These are phyloP conservation scores for Pluvianellus socialis DNA, from an alignment of 2,113 vertebrate genomes.

Conservation along the genomic window DNA sequence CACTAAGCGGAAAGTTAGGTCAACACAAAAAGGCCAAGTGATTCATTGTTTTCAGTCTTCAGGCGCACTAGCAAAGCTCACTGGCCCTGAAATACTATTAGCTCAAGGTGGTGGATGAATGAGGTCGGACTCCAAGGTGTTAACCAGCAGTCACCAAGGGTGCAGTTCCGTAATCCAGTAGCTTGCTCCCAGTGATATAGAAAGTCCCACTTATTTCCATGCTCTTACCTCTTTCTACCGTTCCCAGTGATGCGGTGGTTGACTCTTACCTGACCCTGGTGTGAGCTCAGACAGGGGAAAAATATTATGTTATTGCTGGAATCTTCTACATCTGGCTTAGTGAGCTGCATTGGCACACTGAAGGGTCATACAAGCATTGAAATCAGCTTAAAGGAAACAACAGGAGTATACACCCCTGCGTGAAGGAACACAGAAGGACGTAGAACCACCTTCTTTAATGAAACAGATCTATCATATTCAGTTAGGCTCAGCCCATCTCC, in stretches of 20 bases:
- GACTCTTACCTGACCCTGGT: background rate
- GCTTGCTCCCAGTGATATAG: background rate
- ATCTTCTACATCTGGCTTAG: background rate
- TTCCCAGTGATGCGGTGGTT: background rate
- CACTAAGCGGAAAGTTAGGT: background rate
- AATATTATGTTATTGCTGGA: background rate
- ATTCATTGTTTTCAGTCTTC: background rate
- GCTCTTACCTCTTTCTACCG: background rate
- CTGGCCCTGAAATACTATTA: background rate
- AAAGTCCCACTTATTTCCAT: background rate
- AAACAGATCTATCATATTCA: background rate
- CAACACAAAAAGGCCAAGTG: background rate
- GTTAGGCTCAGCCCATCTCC: background rate
- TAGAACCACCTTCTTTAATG: background rate
- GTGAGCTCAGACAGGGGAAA: background rate
- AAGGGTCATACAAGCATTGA: background rate
- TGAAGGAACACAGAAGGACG: background rate
- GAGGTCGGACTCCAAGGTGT: background rate
- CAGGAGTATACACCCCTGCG: background rate
- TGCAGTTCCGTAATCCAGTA: background rate
- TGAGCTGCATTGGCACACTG: background rate
- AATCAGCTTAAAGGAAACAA: background rate
- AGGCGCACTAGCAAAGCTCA: background rate
- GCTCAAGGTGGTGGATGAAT: background rate
- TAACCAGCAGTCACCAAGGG: background rate